phyloP scores from a whole-genome alignment of 2,888 invertebrate genomes.

The Parnassius mnemosyne region DNA sequence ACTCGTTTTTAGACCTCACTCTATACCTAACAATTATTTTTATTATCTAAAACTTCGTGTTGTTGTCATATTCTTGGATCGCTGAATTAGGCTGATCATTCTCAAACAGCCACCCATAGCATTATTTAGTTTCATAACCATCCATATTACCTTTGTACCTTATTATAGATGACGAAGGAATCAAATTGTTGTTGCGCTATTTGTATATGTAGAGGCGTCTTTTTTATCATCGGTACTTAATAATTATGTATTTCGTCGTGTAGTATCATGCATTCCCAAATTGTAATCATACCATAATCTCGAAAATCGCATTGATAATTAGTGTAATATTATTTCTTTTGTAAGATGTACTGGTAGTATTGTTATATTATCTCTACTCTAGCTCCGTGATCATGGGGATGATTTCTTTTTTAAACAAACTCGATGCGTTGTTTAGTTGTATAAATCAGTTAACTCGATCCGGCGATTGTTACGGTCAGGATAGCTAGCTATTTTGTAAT shows the following conservation, averaged over 20 bases:
- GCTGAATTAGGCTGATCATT: constrained; percentile 23
- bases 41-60: constrained; percentile 70
- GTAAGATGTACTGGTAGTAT: constrained; percentile 69
- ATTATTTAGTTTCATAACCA: constrained; percentile 37
- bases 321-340: constrained; percentile 75
- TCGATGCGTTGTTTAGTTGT: constrained; percentile 46
- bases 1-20: constrained; percentile 29
- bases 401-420: constrained; percentile 45
- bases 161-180: constrained; percentile 52
- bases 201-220: constrained; percentile 63
- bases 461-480: constrained; percentile 63
- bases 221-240: constrained; percentile 76
- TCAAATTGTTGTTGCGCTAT: constrained; percentile 53
- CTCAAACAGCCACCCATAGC: constrained; percentile 27
- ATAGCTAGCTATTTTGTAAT: constrained; percentile 54
- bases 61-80: constrained; percentile 38
- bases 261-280: constrained; percentile 78
- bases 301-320: constrained; percentile 70
- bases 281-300: constrained; percentile 72
- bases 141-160: constrained; percentile 59
- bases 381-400: constrained; percentile 66
- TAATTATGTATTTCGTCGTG: constrained; percentile 71
- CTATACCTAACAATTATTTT: constrained; percentile 55
- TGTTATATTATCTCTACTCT: constrained; percentile 56
- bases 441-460: constrained; percentile 48